phyloP scores from a whole-genome alignment of 2,888 invertebrate species.

The Hololepta plana region DNA sequence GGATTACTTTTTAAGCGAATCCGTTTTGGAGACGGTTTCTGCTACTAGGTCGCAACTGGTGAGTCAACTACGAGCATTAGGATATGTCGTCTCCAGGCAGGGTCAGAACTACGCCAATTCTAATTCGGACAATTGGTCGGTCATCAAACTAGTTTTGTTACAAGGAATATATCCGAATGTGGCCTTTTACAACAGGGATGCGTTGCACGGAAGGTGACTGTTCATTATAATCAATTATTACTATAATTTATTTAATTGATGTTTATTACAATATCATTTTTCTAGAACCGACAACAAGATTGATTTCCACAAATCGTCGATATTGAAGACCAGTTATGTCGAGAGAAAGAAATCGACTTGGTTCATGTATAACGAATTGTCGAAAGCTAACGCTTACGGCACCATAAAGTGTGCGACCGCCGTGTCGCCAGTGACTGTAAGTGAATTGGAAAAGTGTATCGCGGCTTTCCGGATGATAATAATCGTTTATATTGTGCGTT shows the following conservation, averaged over 20 bases:
- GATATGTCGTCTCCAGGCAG: constrained; percentile 45
- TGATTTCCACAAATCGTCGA: constrained; percentile 39
- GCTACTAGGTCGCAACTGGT: constrained; percentile 70
- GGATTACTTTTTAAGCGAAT: constrained; percentile 26
- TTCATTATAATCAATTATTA: constrained; percentile 3
- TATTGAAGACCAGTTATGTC: constrained; percentile 17
- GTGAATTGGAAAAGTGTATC: too few species aligned
- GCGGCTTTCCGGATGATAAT: too few species aligned
- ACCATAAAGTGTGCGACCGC: too few species aligned
- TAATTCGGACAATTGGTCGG: constrained; percentile 74
- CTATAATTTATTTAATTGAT: constrained; percentile 6
- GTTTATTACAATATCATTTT: constrained; percentile 10
- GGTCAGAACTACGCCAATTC: constrained; percentile 33
- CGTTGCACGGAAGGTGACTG: constrained; percentile 31
- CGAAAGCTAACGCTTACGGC: too few species aligned
- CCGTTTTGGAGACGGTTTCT: constrained; percentile 80
- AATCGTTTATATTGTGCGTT: too few species aligned
- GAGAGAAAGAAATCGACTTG: constrained; percentile 44
- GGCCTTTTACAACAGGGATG: constrained; percentile 26
- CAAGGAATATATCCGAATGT: constrained; percentile 85
- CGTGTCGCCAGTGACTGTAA: too few species aligned
- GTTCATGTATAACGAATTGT: constrained; percentile 77
- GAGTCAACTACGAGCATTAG: constrained; percentile 58
- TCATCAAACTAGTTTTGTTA: constrained; percentile 72
- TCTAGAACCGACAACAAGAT: constrained; percentile 41